phyloP scores from a whole-genome alignment of 2,797 vertebrate species.

The Rhincodon typus region DNA sequence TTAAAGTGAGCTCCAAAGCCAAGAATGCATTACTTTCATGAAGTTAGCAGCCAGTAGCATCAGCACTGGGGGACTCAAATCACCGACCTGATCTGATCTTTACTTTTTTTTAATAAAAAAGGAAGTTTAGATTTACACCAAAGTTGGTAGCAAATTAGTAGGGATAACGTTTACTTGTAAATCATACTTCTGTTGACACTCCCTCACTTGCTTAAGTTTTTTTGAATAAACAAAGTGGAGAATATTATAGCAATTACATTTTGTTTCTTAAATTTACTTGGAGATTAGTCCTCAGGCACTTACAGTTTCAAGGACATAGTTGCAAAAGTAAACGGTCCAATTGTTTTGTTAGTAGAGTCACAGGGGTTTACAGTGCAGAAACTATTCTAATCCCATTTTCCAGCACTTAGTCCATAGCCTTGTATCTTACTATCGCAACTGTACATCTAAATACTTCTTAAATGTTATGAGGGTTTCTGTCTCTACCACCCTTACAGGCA shows the following conservation, averaged over 20 bases:
- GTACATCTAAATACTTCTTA: too few relatives aligned
- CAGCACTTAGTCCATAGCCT: too few relatives aligned
- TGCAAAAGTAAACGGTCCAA: not conserved
- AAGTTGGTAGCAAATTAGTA: not conserved
- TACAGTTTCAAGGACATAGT: not conserved
- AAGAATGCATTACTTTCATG: not conserved
- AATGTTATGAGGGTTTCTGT: too few relatives aligned
- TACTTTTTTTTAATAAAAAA: not conserved
- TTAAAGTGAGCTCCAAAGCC: not conserved
- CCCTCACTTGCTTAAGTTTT: not conserved
- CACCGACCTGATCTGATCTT: not conserved
- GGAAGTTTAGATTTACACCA: not conserved
- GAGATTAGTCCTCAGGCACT: not conserved
- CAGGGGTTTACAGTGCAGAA: too few relatives aligned
- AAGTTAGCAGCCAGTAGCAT: not conserved
- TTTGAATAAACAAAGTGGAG: not conserved
- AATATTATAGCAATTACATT: not conserved
- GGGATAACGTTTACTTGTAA: not conserved
- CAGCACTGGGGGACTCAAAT: not conserved
- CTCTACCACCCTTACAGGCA: too few relatives aligned
- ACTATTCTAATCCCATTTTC: too few relatives aligned
- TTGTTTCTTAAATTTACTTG: not conserved
- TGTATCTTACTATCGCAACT: too few relatives aligned
- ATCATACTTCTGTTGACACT: not conserved
- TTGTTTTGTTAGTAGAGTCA: not conserved